Evolutionary conservation across 2,113 vertebrate species (phyloP).

Genomic region (Onychorhynchus coronatus): DNA sequence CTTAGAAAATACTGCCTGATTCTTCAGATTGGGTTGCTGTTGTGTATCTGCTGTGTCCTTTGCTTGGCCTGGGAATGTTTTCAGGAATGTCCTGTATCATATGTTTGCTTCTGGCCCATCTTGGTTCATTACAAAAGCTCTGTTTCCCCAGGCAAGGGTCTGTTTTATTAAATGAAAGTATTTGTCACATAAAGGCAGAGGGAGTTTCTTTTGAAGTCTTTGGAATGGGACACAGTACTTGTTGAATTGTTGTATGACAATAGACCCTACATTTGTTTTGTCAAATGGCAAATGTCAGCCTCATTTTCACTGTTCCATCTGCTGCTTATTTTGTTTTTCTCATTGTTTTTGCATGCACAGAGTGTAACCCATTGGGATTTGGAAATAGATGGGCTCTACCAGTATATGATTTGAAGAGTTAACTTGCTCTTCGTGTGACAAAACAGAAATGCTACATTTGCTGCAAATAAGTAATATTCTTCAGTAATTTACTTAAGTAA

Average conservation of each 20-base stretch:
- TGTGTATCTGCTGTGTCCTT: neutral
- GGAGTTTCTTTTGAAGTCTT: neutral
- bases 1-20: neutral
- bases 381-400: neutral
- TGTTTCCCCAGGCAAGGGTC: neutral
- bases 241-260: neutral
- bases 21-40: neutral
- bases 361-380: neutral
- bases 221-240: neutral
- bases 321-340: neutral
- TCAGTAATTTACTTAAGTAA: neutral
- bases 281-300: neutral
- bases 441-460: neutral
- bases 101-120: neutral
- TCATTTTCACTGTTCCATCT: neutral
- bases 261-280: neutral
- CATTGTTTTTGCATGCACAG: neutral
- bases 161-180: neutral
- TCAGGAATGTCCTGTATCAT: neutral
- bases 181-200: neutral
- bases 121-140: neutral
- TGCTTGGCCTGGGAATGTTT: neutral
- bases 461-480: neutral
- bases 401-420: neutral
- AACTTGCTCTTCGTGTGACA: neutral